These are phyloP conservation scores for Embidobia sp. DNA, from an alignment of 2,888 invertebrate species.

Conservation along the genomic window DNA sequence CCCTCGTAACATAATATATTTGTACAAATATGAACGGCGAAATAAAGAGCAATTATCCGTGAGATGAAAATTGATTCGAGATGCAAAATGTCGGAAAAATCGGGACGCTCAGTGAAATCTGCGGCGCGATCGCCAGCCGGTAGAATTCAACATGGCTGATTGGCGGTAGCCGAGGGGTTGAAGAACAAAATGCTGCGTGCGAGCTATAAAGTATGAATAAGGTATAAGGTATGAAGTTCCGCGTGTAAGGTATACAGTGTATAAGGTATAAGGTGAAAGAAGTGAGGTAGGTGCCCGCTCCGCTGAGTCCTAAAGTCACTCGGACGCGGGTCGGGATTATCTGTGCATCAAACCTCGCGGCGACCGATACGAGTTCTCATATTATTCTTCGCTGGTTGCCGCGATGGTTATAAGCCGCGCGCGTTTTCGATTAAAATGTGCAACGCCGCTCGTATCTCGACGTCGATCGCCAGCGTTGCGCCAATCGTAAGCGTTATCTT, in stretches of 20 bases:
- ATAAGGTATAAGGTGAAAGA: slow-evolving; percentile 56
- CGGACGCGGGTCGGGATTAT: slow-evolving; percentile 68
- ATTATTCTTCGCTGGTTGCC: slow-evolving; percentile 70
- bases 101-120: slow-evolving; percentile 28
- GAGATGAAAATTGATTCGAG: neutral
- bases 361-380: slow-evolving; percentile 74
- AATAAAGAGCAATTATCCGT: neutral
- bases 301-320: slow-evolving; percentile 57
- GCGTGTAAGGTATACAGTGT: slow-evolving; percentile 45
- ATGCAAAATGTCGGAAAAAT: slow-evolving; percentile 20
- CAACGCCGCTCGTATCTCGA: slow-evolving; percentile 60
- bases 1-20: too few species aligned
- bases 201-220: slow-evolving; percentile 67
- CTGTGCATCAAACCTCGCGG: slow-evolving; percentile 74
- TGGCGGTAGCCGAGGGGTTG: slow-evolving; percentile 65
- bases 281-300: slow-evolving; percentile 63
- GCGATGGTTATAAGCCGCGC: slow-evolving; percentile 64
- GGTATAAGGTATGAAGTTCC: slow-evolving; percentile 60
- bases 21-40: too few species aligned
- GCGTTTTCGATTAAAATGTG: slow-evolving; percentile 66
- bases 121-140: slow-evolving; percentile 33
- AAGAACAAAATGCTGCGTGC: slow-evolving; percentile 59
- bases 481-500: slow-evolving; percentile 46
- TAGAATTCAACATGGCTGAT: slow-evolving; percentile 60
- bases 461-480: slow-evolving; percentile 35